Evolutionary conservation across 2,113 vertebrate species (phyloP).

Genomic region (Aphyosemion australe): DNA sequence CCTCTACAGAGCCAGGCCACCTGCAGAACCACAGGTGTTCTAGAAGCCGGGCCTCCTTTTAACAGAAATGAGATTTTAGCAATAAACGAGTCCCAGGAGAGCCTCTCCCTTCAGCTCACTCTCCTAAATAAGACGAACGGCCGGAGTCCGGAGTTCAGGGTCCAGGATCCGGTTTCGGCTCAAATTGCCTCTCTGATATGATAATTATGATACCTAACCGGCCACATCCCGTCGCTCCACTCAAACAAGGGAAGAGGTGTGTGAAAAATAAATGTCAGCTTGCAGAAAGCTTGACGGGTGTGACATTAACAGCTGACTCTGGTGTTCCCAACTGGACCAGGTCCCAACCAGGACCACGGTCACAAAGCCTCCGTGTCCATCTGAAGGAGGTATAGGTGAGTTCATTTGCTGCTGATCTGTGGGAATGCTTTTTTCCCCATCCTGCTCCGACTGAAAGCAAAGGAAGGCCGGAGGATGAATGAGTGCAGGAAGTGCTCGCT

Average conservation of each 20-base stretch:
- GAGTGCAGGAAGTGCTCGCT: slow-evolving; percentile 82
- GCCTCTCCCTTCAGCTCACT: slow-evolving; percentile 39
- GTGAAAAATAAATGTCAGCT: slow-evolving; percentile 70
- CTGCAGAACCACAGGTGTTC: no score
- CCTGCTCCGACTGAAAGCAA: slow-evolving; percentile 73
- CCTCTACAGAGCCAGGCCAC: neutral
- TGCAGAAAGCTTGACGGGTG: slow-evolving; percentile 47
- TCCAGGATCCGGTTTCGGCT: slow-evolving; percentile 63
- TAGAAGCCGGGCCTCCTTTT: slow-evolving; percentile 48
- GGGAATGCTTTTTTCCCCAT: slow-evolving; percentile 72
- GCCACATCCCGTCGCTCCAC: slow-evolving; percentile 65
- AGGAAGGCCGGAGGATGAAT: slow-evolving; percentile 78
- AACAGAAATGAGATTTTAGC: slow-evolving; percentile 67
- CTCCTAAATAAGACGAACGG: slow-evolving; percentile 69
- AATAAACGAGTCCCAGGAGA: slow-evolving; percentile 64
- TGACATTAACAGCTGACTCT: slow-evolving; percentile 61
- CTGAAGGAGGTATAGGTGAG: slow-evolving; percentile 62
- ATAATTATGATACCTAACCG: slow-evolving; percentile 78
- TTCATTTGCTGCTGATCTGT: slow-evolving; percentile 73
- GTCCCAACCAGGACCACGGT: slow-evolving; percentile 36
- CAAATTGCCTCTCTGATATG: slow-evolving; percentile 70
- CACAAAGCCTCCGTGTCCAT: slow-evolving; percentile 57
- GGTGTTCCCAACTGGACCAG: slow-evolving; percentile 45
- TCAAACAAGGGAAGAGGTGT: slow-evolving; percentile 57
- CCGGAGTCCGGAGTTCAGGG: slow-evolving; percentile 47